These are phyloP conservation scores for Trematocara zebra DNA, from an alignment of 2,113 vertebrate genomes.

Conservation along the genomic window DNA sequence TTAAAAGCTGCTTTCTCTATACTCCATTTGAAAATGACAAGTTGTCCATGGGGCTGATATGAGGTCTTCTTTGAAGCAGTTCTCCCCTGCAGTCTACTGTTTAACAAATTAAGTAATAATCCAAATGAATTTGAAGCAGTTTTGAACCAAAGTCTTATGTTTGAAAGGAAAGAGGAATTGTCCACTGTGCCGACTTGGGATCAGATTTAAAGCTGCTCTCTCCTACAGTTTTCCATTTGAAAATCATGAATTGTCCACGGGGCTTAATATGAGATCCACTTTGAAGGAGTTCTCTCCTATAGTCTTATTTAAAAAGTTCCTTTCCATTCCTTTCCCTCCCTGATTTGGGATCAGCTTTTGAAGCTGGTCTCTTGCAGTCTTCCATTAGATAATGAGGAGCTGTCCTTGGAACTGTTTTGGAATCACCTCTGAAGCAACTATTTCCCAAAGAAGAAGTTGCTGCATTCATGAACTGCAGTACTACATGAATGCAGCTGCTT, in stretches of 20 bases:
- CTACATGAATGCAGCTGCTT: neutral
- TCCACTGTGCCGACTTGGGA: neutral
- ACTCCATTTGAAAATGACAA: neutral
- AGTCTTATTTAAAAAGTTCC: neutral
- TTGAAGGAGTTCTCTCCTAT: neutral
- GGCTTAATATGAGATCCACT: neutral
- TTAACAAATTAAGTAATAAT: neutral
- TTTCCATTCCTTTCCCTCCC: neutral
- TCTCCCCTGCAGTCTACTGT: neutral
- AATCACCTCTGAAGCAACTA: neutral
- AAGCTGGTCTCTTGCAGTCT: neutral
- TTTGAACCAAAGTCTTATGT: neutral
- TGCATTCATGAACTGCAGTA: neutral
- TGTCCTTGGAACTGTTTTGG: neutral
- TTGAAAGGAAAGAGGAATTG: neutral
- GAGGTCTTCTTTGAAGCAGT: neutral
- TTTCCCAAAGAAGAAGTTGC: neutral
- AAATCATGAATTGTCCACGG: neutral
- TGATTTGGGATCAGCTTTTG: neutral
- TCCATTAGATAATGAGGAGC: neutral
- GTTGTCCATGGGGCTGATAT: neutral
- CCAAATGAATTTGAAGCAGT: neutral
- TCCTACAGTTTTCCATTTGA: neutral
- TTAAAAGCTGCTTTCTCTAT: neutral
- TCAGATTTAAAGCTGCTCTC: neutral